phyloP scores from a whole-genome alignment of 2,888 invertebrate genomes.

The Lithophane leautieri region DNA sequence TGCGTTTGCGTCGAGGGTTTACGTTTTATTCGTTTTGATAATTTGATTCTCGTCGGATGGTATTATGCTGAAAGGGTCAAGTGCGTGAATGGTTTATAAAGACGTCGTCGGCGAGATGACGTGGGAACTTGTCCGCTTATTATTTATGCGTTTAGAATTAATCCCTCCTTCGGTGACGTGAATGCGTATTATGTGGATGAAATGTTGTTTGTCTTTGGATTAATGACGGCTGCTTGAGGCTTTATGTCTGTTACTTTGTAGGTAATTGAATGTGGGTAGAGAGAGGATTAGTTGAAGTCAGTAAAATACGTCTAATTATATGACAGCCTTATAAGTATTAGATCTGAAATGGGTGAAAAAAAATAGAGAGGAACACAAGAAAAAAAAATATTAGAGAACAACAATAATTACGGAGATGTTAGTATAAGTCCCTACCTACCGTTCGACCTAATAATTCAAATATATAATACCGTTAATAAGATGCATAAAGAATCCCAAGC shows the following conservation, averaged over 20 bases:
- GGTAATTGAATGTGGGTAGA: conserved; percentile 26
- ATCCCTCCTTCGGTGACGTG: conserved; percentile 65
- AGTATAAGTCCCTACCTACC: neutral
- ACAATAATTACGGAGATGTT: neutral
- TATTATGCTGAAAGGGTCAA: conserved; percentile 86
- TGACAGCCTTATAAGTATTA: neutral
- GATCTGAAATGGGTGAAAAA: neutral
- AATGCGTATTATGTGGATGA: conserved; percentile 61
- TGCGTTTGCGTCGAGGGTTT: conserved; percentile 75
- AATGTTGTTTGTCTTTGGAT: conserved; percentile 53
- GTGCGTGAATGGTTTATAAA: conserved; percentile 85
- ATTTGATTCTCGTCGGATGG: conserved; percentile 80
- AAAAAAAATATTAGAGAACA: neutral
- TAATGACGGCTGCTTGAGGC: conserved; percentile 38
- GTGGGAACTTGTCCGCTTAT: conserved; percentile 82
- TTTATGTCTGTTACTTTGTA: conserved; percentile 31
- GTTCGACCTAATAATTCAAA: neutral
- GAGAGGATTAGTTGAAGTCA: conserved; percentile 6
- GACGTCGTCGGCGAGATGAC: conserved; percentile 84
- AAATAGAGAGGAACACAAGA: neutral
- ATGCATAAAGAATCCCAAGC: neutral
- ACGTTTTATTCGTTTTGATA: conserved; percentile 83
- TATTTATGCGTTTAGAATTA: conserved; percentile 77
- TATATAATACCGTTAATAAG: neutral
- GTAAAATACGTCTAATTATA: neutral